Base-by-base conservation (phyloP, 2,113 vertebrate species). In the Poeciliopsis prolifica region DNA sequence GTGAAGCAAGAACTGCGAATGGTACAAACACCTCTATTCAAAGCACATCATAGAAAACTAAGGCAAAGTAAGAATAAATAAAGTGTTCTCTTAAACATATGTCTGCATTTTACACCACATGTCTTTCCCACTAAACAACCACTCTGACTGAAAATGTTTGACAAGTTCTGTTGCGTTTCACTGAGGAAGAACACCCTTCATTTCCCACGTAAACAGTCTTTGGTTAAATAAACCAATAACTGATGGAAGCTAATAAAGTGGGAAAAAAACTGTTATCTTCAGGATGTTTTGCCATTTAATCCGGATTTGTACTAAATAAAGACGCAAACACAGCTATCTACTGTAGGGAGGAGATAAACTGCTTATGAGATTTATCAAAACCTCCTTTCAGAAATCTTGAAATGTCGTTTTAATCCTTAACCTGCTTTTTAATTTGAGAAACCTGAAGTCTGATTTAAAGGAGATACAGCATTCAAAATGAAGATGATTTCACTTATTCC, bases 361-460 rank as follows among this genome's bases (percentile, higher is more conserved):
- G 61, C 14, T 62, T 17, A 30, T 62, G 2, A 62, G 11, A 4
- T 48, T 48, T 48, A 17, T 48, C 14, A 17, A 17, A 48, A 48
- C 17, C 44, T 48, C 44, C 44, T 1, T 48, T 48, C 44, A 48
- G 44, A 48, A 48, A 48, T 6, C 29, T 13, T 48, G 44, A 48
- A 48, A 5, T 48, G 44, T 6, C 14, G 6, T 37, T 58, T 72
- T 72, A 28, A 70, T 61, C 22, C 37, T 26, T 71, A 54, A 79
- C 9, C 30, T 64, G 19, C 17, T 68, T 58, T 62, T 22, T 48
- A 44, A 11, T 72, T 86, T 62, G 37, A 51, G 72, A 70, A 81
- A 71, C 37, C 64, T 35, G 14, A 44, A 65, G 60, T 60, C 6
- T 29, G 22, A n/a, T 30, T 28, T 24, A n/a, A n/a, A 51, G 33